Evolutionary conservation across 1,140 invertebrate species (phyloP).

Genomic region (Subanguina moxae): DNA sequence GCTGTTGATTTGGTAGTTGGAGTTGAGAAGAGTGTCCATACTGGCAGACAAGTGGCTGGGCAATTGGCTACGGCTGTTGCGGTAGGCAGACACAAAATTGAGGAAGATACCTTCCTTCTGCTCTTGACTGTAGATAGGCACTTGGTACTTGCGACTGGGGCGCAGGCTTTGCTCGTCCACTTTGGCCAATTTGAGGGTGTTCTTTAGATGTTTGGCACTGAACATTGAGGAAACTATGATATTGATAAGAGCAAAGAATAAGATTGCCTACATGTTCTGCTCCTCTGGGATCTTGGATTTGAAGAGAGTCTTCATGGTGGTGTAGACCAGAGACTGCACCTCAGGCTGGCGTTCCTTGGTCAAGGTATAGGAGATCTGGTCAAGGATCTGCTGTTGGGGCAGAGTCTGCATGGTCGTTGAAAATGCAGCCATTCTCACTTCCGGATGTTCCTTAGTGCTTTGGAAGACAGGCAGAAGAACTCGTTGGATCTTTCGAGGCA

Average conservation of each 20-base stretch:
- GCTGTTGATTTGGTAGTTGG: slow-evolving; percentile 38
- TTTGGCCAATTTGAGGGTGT: slow-evolving; percentile 32
- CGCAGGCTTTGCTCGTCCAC: slow-evolving; percentile 30
- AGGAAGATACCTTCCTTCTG: slow-evolving; percentile 48
- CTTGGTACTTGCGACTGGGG: slow-evolving; percentile 13
- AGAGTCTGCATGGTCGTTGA: slow-evolving; percentile 43
- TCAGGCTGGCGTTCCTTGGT: slow-evolving; percentile 42
- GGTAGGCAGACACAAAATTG: slow-evolving; percentile 24
- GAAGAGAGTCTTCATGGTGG: slow-evolving; percentile 35
- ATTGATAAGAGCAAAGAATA: not conserved
- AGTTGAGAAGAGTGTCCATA: no score
- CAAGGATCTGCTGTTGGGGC: slow-evolving; percentile 41
- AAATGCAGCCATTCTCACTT: slow-evolving; percentile 49
- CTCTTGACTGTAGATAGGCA: slow-evolving; percentile 30
- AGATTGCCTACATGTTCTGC: slow-evolving; percentile 10
- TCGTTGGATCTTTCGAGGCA: slow-evolving; percentile 49
- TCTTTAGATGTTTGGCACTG: slow-evolving; percentile 33
- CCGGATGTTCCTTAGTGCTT: slow-evolving; percentile 45
- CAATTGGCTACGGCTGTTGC: slow-evolving; percentile 26
- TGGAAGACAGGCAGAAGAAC: slow-evolving; percentile 51
- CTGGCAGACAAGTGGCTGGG: slow-evolving; percentile 24
- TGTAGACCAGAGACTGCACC: slow-evolving; percentile 48
- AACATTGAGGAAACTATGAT: slow-evolving; percentile 6
- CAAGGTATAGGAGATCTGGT: slow-evolving; percentile 48
- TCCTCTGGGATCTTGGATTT: slow-evolving; percentile 44